These are phyloP conservation scores for Sebastes cheni DNA, from an alignment of 2,797 vertebrate species.

Conservation along the genomic window DNA sequence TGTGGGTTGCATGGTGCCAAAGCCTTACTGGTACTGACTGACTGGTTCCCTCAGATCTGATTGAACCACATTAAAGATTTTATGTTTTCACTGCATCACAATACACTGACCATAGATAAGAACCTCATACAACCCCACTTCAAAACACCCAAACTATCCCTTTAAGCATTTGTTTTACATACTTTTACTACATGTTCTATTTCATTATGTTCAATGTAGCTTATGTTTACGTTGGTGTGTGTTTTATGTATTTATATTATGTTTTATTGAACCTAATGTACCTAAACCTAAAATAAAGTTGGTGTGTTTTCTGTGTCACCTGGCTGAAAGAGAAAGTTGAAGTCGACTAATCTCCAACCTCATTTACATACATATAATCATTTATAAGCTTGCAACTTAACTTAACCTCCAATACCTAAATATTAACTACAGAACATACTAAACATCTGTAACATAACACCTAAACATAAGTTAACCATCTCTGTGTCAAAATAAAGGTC, in stretches of 20 bases:
- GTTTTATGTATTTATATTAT: neutral
- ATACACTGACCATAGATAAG: too few species aligned
- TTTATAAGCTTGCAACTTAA: neutral
- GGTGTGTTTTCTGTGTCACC: neutral
- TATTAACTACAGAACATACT: conserved; percentile 7
- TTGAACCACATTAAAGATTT: neutral
- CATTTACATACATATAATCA: neutral
- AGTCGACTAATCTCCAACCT: neutral
- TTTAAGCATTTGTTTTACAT: neutral
- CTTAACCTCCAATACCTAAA: neutral
- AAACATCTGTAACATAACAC: neutral
- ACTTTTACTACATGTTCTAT: neutral
- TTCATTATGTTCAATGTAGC: too few species aligned
- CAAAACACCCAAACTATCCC: too few species aligned
- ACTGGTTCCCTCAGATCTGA: neutral
- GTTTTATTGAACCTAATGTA: neutral
- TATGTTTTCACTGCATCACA: neutral
- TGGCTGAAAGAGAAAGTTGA: neutral
- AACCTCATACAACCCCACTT: too few species aligned
- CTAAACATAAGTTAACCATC: neutral
- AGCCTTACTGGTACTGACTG: neutral
- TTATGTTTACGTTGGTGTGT: neutral
- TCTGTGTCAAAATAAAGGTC: neutral
- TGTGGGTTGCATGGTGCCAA: neutral
- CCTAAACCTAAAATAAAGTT: neutral